Evolutionary conservation across 1,140 invertebrate genomes (phyloP).

Genomic region (Tribolium madens): DNA sequence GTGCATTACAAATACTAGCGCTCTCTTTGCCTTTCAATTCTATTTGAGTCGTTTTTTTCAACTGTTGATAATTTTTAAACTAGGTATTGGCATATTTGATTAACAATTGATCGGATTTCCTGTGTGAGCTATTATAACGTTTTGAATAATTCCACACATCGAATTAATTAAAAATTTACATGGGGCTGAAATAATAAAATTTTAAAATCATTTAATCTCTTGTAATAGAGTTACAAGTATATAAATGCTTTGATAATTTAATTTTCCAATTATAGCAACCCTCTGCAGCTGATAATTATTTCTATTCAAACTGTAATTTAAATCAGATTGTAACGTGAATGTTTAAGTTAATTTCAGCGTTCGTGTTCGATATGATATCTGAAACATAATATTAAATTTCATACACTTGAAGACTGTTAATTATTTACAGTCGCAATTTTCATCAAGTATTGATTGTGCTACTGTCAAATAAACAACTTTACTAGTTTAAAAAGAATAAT

Average conservation of each 20-base stretch:
- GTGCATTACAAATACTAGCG: no score
- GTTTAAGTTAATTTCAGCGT: conserved; percentile 37
- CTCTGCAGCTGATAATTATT: conserved; percentile 35
- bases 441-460: conserved; percentile 6
- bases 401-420: not conserved
- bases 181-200: not conserved
- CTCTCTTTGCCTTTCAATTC: no score
- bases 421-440: conserved; percentile 8
- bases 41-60: no score
- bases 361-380: conserved; percentile 27
- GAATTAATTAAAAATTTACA: no score
- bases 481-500: not conserved
- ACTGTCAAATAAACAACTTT: not conserved
- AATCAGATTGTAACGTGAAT: conserved; percentile 30
- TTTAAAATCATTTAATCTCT: conserved; percentile 11
- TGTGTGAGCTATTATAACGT: no score
- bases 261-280: conserved; percentile 24
- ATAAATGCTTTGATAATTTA: conserved; percentile 12
- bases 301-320: conserved; percentile 37
- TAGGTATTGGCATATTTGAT: no score
- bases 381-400: conserved; percentile 35
- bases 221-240: conserved; percentile 23
- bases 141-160: no score
- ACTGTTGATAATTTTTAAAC: no score
- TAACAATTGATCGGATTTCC: no score